Evolutionary conservation across 2,888 invertebrate species (phyloP), one percentile per base, ranked within the genome.

Genomic region (Crepidodera aurea): DNA sequence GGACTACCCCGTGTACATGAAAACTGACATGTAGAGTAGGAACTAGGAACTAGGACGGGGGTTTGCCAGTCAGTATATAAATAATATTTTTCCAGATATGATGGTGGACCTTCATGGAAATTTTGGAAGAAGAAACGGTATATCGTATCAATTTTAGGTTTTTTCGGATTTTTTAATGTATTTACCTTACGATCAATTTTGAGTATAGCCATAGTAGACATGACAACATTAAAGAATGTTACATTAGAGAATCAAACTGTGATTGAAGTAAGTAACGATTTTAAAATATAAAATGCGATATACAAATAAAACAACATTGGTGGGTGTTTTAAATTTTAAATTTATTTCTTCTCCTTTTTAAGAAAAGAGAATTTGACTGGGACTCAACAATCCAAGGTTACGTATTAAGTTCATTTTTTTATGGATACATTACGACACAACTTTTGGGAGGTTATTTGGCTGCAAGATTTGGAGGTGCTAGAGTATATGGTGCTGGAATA

Each of bases 181-280:
- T 92, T 92, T 78, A 88, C 91, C 3, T 81, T 93, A 62, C 83
- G 93, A 34, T 93, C 93, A 4, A 94, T 94, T 82, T 84, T 96
- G 65, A 94, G 94, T 65, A 91, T 96, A 8, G 95, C 94, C 3
- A 91, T 96, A 69, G 94, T 96, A 37, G 93, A 93, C 65, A 96
- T 96, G 96, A 93, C 90, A 0, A 86, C 89, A 71, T 85, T 88
- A 16, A 82, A 86, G 51, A 86, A 84, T 51, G 84, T 84, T 1
- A 80, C 82, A 37, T 83, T 86, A 51, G 85, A 83, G 0, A 86
- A 88, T 69, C 90, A 90, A 2, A 86, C 68, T 6, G 25, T 53
- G n/a, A 40, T 58, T 12, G 22, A 46, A 12, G 62, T 62, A 40
- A 58, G 62, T 50, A n/a, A 59, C 86, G 87, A 67, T 83, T n/a